phyloP scores from a whole-genome alignment of 2,113 vertebrate species.

The Archocentrus centrarchus region DNA sequence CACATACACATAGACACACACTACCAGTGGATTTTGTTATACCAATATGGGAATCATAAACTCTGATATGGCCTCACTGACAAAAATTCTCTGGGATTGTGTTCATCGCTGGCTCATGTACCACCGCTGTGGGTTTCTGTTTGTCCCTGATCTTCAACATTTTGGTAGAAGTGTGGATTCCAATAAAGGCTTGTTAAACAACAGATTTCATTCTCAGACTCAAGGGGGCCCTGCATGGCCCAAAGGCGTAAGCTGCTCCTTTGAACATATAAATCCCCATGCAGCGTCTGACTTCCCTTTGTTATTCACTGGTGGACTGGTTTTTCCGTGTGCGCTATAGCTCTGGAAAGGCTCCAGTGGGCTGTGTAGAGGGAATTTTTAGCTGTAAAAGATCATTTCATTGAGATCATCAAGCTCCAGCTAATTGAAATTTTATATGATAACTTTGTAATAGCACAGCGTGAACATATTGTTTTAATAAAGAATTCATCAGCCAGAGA shows the following conservation, averaged over 20 bases:
- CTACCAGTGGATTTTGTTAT: slow-evolving; percentile 37
- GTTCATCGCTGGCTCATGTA: slow-evolving; percentile 60
- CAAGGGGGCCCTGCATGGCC: slow-evolving; percentile 69
- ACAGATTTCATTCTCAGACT: slow-evolving; percentile 72
- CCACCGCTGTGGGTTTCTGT: slow-evolving; percentile 56
- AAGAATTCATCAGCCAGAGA: slow-evolving; percentile 68
- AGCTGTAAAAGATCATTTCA: slow-evolving; percentile 65
- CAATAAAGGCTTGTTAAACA: slow-evolving; percentile 78
- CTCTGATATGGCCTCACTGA: slow-evolving; percentile 39
- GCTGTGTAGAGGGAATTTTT: slow-evolving; percentile 57
- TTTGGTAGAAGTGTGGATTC: slow-evolving; percentile 74
- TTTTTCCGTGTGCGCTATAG: slow-evolving; percentile 35
- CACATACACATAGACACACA: slow-evolving; percentile 32
- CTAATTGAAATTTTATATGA: slow-evolving; percentile 64
- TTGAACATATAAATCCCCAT: slow-evolving; percentile 77
- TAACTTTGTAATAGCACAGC: slow-evolving; percentile 47
- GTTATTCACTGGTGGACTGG: slow-evolving; percentile 71
- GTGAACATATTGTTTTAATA: slow-evolving; percentile 68
- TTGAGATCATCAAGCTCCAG: slow-evolving; percentile 58
- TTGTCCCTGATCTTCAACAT: slow-evolving; percentile 76
- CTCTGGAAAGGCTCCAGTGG: slow-evolving; percentile 55
- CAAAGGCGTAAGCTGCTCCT: slow-evolving; percentile 75
- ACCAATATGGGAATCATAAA: slow-evolving; percentile 51
- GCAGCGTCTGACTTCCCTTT: slow-evolving; percentile 73
- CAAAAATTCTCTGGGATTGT: slow-evolving; percentile 31